A percentile compares a stretch with the other conserved stretches of the same genome.
Conservation (phyloP, 2,113 vertebrate genomes). For the Campylomormyrus numenius region DNA sequence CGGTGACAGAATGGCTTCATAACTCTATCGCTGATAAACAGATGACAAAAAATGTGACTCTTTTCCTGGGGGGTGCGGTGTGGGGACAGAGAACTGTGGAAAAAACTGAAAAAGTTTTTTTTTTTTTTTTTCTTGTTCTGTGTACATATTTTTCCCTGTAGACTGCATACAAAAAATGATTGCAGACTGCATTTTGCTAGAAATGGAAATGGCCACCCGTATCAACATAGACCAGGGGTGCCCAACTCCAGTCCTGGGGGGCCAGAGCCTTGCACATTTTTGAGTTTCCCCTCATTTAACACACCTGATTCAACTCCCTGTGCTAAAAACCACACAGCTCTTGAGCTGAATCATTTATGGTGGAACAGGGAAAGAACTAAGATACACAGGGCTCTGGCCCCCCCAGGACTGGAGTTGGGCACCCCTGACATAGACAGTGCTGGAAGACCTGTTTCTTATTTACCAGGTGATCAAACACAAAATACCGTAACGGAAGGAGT, state of each 20-base stretch:
- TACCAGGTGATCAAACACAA: neutral
- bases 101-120: neutral
- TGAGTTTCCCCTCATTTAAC: too few species aligned
- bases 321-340: too few species aligned
- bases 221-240: neutral
- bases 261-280: too few species aligned
- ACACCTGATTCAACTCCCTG: too few species aligned
- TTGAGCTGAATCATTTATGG: too few species aligned
- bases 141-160: neutral
- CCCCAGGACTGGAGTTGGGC: too few species aligned
- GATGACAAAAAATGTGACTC: neutral
- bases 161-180: neutral
- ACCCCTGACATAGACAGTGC: neutral
- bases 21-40: conserved; percentile 1
- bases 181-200: neutral
- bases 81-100: neutral
- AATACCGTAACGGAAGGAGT: neutral
- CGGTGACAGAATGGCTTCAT: conserved; percentile 7
- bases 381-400: too few species aligned
- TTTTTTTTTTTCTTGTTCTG: neutral
- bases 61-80: neutral
- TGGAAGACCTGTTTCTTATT: neutral
- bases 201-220: neutral
- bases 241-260: too few species aligned
- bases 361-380: too few species aligned